phyloP scores from a whole-genome alignment of 2,797 vertebrate species.

The Gymnoscopelus braueri region DNA sequence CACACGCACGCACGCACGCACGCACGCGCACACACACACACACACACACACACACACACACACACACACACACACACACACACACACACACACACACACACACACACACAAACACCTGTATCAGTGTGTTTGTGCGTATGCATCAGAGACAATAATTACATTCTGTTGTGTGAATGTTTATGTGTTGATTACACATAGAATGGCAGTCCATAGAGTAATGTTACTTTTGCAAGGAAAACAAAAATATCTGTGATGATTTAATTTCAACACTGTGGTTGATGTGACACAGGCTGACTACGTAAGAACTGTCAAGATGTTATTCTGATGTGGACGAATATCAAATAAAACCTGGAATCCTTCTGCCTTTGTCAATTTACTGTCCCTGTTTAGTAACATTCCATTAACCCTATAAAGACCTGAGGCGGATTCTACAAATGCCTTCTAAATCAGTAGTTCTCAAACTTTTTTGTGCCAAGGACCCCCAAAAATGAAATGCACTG shows the following conservation, averaged over 20 bases:
- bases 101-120: background rate
- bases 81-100: conserved; percentile 1
- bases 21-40: too few species aligned
- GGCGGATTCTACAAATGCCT: too few species aligned
- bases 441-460: too few species aligned
- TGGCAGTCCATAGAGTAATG: background rate
- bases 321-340: conserved; percentile 63
- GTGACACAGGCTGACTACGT: conserved; percentile 20
- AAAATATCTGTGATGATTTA: conserved; percentile 13
- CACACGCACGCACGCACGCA: too few species aligned
- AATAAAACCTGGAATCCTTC: conserved; percentile 75
- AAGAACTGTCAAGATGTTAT: conserved; percentile 40
- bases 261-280: conserved; percentile 27
- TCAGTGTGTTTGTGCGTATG: conserved; percentile 3
- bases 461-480: too few species aligned
- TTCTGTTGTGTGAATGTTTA: conserved; percentile 28
- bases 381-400: background rate
- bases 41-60: conserved; percentile 11
- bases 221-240: conserved; percentile 34
- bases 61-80: conserved; percentile 21
- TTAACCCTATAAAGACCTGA: too few species aligned
- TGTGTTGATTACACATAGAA: conserved; percentile 26
- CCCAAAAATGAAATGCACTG: too few species aligned
- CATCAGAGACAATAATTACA: background rate
- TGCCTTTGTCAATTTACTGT: conserved; percentile 42